A percentile compares a stretch with the other conserved stretches of the same genome.
Conservation (phyloP, 2,797 vertebrate genomes). For the Sebastes elongatus region DNA sequence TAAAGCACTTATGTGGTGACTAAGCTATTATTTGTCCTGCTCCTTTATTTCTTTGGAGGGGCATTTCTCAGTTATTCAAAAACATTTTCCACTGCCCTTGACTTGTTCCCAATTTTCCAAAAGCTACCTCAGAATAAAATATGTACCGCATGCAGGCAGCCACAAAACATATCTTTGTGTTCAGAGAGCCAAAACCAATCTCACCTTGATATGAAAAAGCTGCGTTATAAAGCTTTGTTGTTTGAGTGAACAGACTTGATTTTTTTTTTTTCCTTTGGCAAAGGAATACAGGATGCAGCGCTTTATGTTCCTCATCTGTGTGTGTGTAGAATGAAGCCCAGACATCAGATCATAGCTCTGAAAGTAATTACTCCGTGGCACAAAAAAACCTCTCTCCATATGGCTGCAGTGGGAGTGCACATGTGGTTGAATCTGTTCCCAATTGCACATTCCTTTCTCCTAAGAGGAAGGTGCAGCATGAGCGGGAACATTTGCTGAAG, state of each 20-base stretch:
- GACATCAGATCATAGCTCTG: slow-evolving; percentile 43
- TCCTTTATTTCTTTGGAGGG: neutral
- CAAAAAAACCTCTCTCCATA: slow-evolving; percentile 40
- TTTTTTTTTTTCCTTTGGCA: slow-evolving; percentile 11
- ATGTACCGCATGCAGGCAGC: neutral
- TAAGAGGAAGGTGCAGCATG: slow-evolving; percentile 32
- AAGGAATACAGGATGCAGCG: slow-evolving; percentile 21
- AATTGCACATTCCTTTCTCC: slow-evolving; percentile 51
- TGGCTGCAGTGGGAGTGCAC: slow-evolving; percentile 42
- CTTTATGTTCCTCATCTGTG: slow-evolving; percentile 10
- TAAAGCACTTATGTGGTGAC: neutral
- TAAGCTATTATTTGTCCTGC: neutral
- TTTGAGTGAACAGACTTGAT: slow-evolving; percentile 21
- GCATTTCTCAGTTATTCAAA: neutral
- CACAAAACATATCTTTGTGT: slow-evolving; percentile 13
- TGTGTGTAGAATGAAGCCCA: slow-evolving; percentile 14
- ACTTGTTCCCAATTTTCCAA: slow-evolving; percentile 26
- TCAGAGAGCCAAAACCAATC: slow-evolving; percentile 10
- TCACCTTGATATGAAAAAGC: slow-evolving; percentile 36
- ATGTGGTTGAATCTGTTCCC: slow-evolving; percentile 46
- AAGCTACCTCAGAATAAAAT: slow-evolving; percentile 17
- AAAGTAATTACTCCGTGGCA: slow-evolving; percentile 51
- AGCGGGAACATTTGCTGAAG: neutral
- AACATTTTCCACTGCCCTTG: slow-evolving; percentile 14
- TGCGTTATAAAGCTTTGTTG: slow-evolving; percentile 34